Evolutionary conservation across 2,113 vertebrate genomes (phyloP), one percentile per base, ranked within the genome.

Genomic region (Zingel zingel): DNA sequence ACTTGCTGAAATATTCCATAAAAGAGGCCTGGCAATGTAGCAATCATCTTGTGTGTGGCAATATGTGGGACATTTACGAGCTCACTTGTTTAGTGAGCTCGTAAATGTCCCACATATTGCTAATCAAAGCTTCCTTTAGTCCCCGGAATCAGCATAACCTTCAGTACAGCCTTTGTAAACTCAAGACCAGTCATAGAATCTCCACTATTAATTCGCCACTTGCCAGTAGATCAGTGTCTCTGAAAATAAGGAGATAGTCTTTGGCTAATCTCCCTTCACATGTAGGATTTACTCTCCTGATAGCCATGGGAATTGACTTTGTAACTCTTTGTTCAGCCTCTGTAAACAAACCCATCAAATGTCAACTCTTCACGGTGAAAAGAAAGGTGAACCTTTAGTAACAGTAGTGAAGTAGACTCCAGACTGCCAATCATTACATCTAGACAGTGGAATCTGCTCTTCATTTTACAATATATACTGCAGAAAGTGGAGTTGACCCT

Each of bases 301-400:
- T 48, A 27, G 23, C 51, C 21, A 36, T 62, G 27, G 11, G 23
- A 82, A 13, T 39, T 82, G 65, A 81, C 63, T 48, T 48, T 79
- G 71, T 45, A 48, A 85, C 69, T 67, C 43, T 83, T 81, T 50
- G 13, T 51, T 68, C 43, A 63, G 23, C 59, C 45, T 5, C 51
- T 58, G 18, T 59, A 39, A 74, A 82, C 43, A 83, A 78, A 74
- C 51, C 18, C 63, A 63, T 87, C 69, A 81, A 36, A 66, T 77
- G 58, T 71, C 47, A 69, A 18, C n/a, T 18, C 7, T 54, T 39
- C 2, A 9, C 4, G 1, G n/a, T 73, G n/a, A 54, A 57, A 33
- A 50, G 57, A 57, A 21, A 81, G 18, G 14, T 72, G 61, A 59
- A 8, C 48, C 36, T 65, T n/a, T 33, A 45, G 57, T 83, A 73